Evolutionary conservation across 2,888 invertebrate species (phyloP), one percentile per base, ranked within the genome.

Genomic region (Agriopis leucophaearia): DNA sequence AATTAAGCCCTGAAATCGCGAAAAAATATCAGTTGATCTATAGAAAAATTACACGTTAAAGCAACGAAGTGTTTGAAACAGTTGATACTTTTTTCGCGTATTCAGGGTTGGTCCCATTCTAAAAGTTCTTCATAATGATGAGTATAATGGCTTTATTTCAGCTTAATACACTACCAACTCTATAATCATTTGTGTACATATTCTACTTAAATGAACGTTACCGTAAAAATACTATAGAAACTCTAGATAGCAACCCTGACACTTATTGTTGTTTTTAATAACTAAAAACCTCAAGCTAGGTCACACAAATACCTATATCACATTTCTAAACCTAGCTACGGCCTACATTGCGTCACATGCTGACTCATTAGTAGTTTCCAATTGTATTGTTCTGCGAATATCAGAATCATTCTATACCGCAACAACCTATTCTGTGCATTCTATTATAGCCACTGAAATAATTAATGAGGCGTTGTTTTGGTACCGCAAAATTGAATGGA

Each of bases 301-400:
- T 51, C 48, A 57, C 47, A 54, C 47, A 66, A 66, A 54, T 64
- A 64, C 48, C 48, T 54, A 62, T 60, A 60, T 61, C 69, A 74
- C 71, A 67, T 74, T 74, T 74, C 74, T 71, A 76, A 71, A 71
- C 51, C 73, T 74, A 75, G 71, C 69, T 60, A 64, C 48, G 59
- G 77, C 74, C 80, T 80, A 83, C 80, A 86, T 87, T 84, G 81
- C 81, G 77, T 83, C 84, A 85, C 80, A 81, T 80, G 81, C 81
- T 82, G 80, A 86, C 85, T 90, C 89, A 90, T 91, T 91, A 88
- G 86, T 83, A 88, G 86, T 88, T 84, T 85, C 86, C 88, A 88
- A 90, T 89, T 89, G 88, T 88, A 91, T 90, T 90, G 90, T 91
- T 91, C 91, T 87, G 74, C 75, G 86, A 90, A 90, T 86, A 89